phyloP scores from a whole-genome alignment of 2,888 invertebrate genomes.

The Drosophila picticornis region DNA sequence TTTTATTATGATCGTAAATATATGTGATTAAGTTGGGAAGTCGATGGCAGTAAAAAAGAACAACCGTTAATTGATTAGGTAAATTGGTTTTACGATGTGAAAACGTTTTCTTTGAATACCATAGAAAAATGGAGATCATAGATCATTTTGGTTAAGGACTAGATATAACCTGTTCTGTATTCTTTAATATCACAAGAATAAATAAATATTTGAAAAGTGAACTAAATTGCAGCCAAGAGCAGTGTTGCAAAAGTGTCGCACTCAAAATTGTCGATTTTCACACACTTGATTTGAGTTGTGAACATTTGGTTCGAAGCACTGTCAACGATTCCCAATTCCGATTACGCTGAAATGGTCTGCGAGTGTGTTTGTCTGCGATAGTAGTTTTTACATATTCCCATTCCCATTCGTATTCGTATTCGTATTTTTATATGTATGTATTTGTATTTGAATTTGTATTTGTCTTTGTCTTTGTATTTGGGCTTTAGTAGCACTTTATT shows the following conservation, averaged over 20 bases:
- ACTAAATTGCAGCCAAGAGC: background rate
- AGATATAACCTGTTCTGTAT: background rate
- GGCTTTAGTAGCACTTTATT: slow-evolving; percentile 60
- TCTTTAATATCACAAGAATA: background rate
- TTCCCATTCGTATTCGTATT: slow-evolving; percentile 12
- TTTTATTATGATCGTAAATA: background rate
- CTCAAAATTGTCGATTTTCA: slow-evolving; percentile 12
- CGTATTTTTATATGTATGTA: slow-evolving; percentile 13
- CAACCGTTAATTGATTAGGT: background rate
- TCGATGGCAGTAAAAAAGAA: background rate
- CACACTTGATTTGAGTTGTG: slow-evolving; percentile 18
- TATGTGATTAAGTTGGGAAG: background rate
- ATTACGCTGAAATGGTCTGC: slow-evolving; percentile 8
- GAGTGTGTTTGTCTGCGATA: background rate
- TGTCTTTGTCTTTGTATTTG: slow-evolving; percentile 31
- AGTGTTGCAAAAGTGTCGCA: slow-evolving; percentile 23
- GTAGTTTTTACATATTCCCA: background rate
- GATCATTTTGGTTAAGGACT: background rate
- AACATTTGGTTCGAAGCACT: slow-evolving; percentile 1
- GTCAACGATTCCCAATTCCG: slow-evolving; percentile 4
- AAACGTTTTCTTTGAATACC: background rate
- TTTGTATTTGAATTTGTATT: slow-evolving; percentile 5
- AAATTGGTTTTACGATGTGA: background rate
- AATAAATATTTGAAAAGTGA: background rate
- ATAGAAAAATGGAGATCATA: background rate